These are phyloP conservation scores for Thereva nobilitata DNA, from an alignment of 2,888 invertebrate genomes.

Conservation along the genomic window DNA sequence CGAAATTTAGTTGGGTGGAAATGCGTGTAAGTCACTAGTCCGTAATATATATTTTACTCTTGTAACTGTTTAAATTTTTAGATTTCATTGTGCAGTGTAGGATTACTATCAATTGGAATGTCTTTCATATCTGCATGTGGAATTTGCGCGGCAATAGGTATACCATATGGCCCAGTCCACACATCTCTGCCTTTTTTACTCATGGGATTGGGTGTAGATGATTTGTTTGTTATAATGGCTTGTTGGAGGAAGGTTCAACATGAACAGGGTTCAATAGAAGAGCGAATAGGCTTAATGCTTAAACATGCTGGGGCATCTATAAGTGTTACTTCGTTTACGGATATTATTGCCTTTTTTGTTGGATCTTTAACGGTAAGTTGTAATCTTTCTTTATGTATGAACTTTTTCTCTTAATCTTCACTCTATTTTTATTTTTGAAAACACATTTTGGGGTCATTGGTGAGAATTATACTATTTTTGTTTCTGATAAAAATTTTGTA, in stretches of 20 bases:
- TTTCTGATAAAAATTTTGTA: no score
- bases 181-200: conserved; percentile 79
- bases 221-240: conserved; percentile 83
- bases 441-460: no score
- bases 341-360: conserved; percentile 77
- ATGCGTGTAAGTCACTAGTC: conserved; percentile 62
- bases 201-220: conserved; percentile 80
- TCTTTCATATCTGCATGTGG: conserved; percentile 74
- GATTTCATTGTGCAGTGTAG: conserved; percentile 70
- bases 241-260: conserved; percentile 72
- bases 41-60: neutral
- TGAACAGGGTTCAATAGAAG: conserved; percentile 62
- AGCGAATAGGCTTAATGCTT: conserved; percentile 70
- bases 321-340: conserved; percentile 80
- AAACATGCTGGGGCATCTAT: conserved; percentile 84
- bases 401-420: neutral
- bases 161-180: conserved; percentile 81
- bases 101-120: conserved; percentile 72
- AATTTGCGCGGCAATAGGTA: conserved; percentile 70
- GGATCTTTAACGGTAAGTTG: conserved; percentile 72
- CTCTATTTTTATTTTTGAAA: no score
- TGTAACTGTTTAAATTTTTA: conserved; percentile 45
- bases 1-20: conserved; percentile 75
- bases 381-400: conserved; percentile 1
- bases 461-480: no score